Conservation (phyloP, 2,797 vertebrate genomes). For the Anguilla obscura region DNA sequence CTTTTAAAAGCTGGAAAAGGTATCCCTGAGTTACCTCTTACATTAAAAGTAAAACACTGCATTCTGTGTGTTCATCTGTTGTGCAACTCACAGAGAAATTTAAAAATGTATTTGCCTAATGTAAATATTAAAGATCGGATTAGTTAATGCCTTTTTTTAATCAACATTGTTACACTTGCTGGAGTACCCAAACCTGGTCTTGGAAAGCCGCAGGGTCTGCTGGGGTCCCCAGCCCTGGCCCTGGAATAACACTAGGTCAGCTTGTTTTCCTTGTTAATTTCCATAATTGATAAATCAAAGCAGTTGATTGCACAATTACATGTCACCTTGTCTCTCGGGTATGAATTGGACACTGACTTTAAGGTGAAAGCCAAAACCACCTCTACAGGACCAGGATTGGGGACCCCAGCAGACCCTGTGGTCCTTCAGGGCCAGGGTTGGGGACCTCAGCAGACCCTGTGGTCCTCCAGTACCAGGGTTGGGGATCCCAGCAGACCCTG, state of each 20-base stretch:
- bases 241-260: not conserved
- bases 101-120: not conserved
- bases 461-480: not conserved
- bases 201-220: not conserved
- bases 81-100: not conserved
- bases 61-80: not conserved
- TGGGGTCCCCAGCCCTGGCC: not conserved
- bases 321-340: too few species aligned
- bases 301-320: not conserved
- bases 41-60: not conserved
- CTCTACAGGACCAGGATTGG: not conserved
- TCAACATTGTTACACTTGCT: not conserved
- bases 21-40: not conserved
- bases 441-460: not conserved
- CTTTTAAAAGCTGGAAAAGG: not conserved
- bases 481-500: too few species aligned
- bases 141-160: not conserved
- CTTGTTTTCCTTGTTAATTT: not conserved
- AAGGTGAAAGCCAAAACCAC: too few species aligned
- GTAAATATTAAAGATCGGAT: not conserved
- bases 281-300: not conserved
- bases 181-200: not conserved
- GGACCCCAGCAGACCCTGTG: too few species aligned
- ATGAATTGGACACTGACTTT: too few species aligned
- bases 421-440: not conserved